Evolutionary conservation across 2,797 vertebrate species (phyloP).

Genomic region (Avahi laniger): DNA sequence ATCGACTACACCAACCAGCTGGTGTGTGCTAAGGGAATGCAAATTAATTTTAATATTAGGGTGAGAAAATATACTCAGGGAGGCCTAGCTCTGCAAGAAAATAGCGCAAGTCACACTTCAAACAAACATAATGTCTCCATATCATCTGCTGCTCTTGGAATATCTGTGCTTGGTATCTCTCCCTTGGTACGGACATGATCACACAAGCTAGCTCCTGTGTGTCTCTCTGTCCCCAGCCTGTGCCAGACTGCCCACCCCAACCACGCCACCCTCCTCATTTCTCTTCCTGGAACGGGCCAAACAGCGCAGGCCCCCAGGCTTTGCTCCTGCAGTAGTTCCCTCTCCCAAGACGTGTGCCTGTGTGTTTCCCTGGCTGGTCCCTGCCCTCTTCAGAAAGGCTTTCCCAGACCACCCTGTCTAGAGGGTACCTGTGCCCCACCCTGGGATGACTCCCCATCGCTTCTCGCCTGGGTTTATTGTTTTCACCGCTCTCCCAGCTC

Average conservation of each 20-base stretch:
- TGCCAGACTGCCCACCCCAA: fast-evolving
- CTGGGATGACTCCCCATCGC: fast-evolving
- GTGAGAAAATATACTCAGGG: not conserved
- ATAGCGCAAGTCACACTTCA: not conserved
- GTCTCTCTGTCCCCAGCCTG: no score
- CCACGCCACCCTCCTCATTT: fast-evolving
- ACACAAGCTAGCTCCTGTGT: not conserved
- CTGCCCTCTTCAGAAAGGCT: not conserved
- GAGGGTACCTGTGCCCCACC: fast-evolving
- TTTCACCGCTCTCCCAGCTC: not conserved
- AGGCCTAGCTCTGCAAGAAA: not conserved
- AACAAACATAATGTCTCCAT: not conserved
- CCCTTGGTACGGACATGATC: not conserved
- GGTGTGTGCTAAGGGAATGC: slow-evolving; percentile 20
- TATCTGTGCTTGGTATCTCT: not conserved
- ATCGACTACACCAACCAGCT: not conserved
- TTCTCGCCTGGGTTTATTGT: not conserved
- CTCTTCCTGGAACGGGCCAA: not conserved
- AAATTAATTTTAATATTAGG: slow-evolving; percentile 48
- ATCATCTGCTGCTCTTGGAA: not conserved
- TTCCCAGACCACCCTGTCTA: not conserved
- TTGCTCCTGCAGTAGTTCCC: not conserved
- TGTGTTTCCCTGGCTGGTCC: not conserved
- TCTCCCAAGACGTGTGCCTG: not conserved
- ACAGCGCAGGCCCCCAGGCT: not conserved